Evolutionary conservation across 2,797 vertebrate species (phyloP), one percentile per base, ranked within the genome.

Genomic region (Urocyon cinereoargenteus): DNA sequence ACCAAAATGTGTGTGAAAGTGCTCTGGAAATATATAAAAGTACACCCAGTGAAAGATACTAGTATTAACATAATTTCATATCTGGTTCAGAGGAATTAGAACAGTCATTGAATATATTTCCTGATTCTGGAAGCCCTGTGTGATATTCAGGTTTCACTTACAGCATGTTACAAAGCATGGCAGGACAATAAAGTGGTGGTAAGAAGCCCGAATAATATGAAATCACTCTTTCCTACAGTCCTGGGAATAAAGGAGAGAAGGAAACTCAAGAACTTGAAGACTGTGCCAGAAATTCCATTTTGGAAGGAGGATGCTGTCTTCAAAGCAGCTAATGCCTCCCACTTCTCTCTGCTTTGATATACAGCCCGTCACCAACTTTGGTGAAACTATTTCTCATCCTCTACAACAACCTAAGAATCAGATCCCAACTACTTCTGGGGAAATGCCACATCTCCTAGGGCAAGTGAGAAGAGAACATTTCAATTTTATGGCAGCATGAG

Each of bases 221-320:
- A 98, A 97, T 96, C 70, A 90, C 45, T 96, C 95, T 97, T 92
- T 81, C 31, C 78, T 95, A 40, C 68, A 96, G 57, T 68, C 73
- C 90, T 95, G 92, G 86, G 96, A 97, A 95, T 83, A 79, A 84
- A 86, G 94, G 61, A 91, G 87, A 96, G 87, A 93, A 96, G 51
- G 81, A 96, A 97, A 97, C 49, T 68, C 94, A 95, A 97, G 92
- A 96, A 95, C 91, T 70, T 90, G 62, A 73, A 81, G 72, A 84
- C 40, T 4, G 21, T 97, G 97, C 97, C 98, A 98, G 95, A 96
- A 97, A 98, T 98, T 98, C 97, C 96, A 97, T 89, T 97, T 96
- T 79, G 92, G 90, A 94, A 97, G 96, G 97, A 96, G 88, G 96
- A 96, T 89, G 15, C 90, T 66, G 91, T 91, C 95, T 97, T 97